phyloP scores from a whole-genome alignment of 2,113 vertebrate genomes.

The Xenotilapia caudafasciata region DNA sequence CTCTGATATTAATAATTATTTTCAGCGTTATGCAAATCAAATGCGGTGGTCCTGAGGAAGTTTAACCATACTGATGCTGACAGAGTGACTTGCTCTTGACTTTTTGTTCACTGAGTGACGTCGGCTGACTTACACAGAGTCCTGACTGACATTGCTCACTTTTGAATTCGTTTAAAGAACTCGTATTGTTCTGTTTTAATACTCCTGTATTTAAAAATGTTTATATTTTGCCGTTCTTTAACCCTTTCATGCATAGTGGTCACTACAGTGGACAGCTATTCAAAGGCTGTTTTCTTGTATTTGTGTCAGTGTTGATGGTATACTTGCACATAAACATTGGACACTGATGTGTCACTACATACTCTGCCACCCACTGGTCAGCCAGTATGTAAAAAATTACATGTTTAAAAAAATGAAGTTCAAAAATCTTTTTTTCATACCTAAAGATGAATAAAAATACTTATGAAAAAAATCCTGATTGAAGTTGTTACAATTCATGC shows the following conservation, averaged over 20 bases:
- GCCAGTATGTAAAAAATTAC: background rate
- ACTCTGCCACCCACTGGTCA: background rate
- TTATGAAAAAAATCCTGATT: background rate
- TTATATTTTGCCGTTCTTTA: background rate
- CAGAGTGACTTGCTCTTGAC: background rate
- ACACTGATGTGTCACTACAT: background rate
- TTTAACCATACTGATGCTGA: background rate
- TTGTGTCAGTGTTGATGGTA: background rate
- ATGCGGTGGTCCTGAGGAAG: background rate
- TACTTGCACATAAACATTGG: background rate
- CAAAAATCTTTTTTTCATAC: background rate
- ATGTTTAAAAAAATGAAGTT: rapidly evolving
- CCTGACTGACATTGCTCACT: background rate
- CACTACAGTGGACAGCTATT: background rate
- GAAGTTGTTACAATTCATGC: background rate
- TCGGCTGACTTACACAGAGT: background rate
- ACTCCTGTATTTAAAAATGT: background rate
- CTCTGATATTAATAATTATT: background rate
- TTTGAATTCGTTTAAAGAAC: background rate
- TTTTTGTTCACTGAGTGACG: background rate
- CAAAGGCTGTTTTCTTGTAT: background rate
- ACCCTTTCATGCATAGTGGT: background rate
- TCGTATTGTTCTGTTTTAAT: background rate
- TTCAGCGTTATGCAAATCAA: background rate
- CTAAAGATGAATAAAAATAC: background rate